phyloP scores from a whole-genome alignment of 2,113 vertebrate species.

The Upupa epops region DNA sequence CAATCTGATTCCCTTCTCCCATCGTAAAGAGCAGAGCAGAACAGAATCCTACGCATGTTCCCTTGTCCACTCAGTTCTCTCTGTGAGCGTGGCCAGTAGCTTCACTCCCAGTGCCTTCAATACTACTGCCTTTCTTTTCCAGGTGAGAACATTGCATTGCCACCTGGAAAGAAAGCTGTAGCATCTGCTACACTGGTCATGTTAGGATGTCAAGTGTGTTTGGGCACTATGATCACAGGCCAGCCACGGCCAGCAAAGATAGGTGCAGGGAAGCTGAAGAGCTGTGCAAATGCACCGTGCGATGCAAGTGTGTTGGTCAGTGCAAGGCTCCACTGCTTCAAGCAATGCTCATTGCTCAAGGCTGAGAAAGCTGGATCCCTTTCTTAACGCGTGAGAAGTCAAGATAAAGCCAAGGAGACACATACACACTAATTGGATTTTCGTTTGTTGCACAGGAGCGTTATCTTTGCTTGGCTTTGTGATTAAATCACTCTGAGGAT shows the following conservation, averaged over 20 bases:
- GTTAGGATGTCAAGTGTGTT: neutral
- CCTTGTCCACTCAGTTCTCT: neutral
- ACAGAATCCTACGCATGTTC: too few species aligned
- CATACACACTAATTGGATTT: neutral
- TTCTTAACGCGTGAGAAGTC: neutral
- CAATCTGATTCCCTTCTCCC: too few species aligned
- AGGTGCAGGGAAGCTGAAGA: neutral
- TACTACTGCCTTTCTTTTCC: neutral
- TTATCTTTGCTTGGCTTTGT: conserved; percentile 1
- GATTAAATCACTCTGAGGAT: conserved; percentile 9
- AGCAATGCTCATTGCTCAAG: neutral
- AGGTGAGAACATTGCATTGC: neutral
- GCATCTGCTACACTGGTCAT: neutral
- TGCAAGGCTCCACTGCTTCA: neutral
- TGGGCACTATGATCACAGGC: neutral
- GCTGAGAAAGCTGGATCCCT: neutral
- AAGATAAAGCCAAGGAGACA: neutral
- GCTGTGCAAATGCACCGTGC: accelerated
- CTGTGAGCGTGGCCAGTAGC: neutral
- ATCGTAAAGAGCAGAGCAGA: too few species aligned
- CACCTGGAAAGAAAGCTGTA: neutral
- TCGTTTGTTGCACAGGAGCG: neutral
- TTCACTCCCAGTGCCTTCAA: accelerated
- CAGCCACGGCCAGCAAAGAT: neutral
- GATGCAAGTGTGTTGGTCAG: neutral